These are phyloP conservation scores for Macheiramphus alcinus DNA, from an alignment of 2,113 vertebrate species.

Conservation along the genomic window DNA sequence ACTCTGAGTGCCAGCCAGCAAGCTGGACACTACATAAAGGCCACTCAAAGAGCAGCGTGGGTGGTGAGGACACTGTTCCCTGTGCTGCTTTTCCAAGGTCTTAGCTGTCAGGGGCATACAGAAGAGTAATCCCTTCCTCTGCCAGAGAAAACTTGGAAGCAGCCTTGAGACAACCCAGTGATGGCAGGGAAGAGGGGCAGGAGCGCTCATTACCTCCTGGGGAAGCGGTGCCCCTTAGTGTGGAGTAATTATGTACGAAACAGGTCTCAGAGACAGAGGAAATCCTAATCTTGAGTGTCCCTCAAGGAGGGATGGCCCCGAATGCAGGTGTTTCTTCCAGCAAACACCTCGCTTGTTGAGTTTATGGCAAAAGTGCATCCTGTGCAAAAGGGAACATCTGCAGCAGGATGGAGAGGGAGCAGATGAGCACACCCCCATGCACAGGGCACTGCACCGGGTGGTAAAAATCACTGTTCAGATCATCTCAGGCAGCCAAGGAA, in stretches of 20 bases:
- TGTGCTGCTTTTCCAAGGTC: not conserved
- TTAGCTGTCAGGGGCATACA: not conserved
- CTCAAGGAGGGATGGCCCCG: accelerated
- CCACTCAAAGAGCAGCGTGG: not conserved
- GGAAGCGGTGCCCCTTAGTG: not conserved
- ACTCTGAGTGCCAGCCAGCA: not conserved
- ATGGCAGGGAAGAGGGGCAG: not conserved
- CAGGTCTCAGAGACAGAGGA: not conserved
- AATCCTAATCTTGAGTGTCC: not conserved
- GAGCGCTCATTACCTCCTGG: not conserved
- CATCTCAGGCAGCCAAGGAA: not conserved
- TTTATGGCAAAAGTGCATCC: not conserved
- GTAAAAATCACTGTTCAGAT: not conserved
- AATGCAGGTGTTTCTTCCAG: not conserved
- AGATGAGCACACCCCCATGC: not conserved
- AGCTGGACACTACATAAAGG: not conserved
- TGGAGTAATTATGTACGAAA: not conserved
- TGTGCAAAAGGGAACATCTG: accelerated
- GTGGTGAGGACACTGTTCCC: not conserved
- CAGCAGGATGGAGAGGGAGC: not conserved
- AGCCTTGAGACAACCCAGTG: not conserved
- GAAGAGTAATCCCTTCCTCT: not conserved
- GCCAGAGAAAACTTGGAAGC: not conserved
- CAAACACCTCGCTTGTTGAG: not conserved
- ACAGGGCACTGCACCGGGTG: not conserved